These are phyloP conservation scores for Oryctes rhinoceros DNA, from an alignment of 1,140 invertebrate genomes.

Conservation along the genomic window DNA sequence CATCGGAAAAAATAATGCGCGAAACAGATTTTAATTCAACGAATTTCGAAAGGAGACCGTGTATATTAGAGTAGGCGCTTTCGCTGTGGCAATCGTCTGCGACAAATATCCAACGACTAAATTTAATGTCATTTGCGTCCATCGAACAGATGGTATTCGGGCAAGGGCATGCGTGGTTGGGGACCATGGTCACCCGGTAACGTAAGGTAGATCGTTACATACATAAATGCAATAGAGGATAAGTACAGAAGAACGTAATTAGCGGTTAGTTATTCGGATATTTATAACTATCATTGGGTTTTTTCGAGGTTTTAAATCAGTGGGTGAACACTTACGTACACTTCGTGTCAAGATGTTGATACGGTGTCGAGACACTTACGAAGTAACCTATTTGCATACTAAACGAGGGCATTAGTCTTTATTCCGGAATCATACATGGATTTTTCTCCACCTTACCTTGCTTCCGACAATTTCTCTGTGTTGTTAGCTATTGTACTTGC, in stretches of 20 bases:
- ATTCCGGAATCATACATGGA: no score
- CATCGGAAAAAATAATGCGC: not conserved
- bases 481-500: no score
- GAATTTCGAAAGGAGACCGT: not conserved
- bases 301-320: not conserved
- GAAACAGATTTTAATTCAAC: not conserved
- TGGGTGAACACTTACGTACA: not conserved
- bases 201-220: slow-evolving; percentile 11
- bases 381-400: no score
- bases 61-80: not conserved
- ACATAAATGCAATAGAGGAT: not conserved
- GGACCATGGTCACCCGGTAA: slow-evolving; percentile 15
- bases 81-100: not conserved
- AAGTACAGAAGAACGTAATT: not conserved
- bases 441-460: no score
- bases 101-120: slow-evolving; percentile 18
- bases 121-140: not conserved
- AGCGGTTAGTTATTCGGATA: not conserved
- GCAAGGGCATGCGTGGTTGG: slow-evolving; percentile 26
- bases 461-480: no score
- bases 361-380: no score
- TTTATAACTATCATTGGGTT: not conserved
- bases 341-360: no score
- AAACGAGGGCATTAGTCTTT: no score
- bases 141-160: slow-evolving; percentile 2